These are phyloP conservation scores for Drosophila stalkeri DNA, from an alignment of 2,888 invertebrate genomes.

Conservation along the genomic window DNA sequence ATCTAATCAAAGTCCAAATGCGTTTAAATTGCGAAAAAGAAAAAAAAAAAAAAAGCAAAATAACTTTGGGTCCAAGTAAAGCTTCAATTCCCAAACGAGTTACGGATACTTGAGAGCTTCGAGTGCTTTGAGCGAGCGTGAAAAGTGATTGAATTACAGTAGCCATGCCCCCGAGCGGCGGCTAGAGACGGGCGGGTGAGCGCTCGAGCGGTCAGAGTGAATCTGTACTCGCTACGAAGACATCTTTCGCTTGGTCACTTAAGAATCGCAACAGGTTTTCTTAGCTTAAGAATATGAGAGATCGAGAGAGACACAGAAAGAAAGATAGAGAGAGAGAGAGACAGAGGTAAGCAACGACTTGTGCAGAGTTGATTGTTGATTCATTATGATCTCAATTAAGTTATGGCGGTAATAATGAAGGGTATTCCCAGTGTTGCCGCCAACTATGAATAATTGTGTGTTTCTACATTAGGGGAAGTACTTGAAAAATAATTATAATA, in stretches of 20 bases:
- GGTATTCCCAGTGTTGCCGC: slow-evolving; percentile 11
- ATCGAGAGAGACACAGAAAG: background rate
- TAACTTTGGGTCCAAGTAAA: slow-evolving; percentile 21
- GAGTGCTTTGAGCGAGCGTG: slow-evolving; percentile 40
- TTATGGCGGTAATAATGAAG: slow-evolving; percentile 8
- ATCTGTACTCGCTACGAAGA: slow-evolving; percentile 28
- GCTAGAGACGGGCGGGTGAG: background rate
- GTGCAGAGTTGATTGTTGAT: slow-evolving; percentile 17
- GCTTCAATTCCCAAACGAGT: slow-evolving; percentile 49
- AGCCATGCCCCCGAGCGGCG: slow-evolving; percentile 10
- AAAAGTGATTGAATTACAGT: slow-evolving; percentile 67
- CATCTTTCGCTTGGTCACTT: slow-evolving; percentile 45
- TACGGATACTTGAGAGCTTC: slow-evolving; percentile 43
- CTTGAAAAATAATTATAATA: background rate
- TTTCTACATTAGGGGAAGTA: background rate
- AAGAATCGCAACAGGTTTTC: slow-evolving; percentile 56
- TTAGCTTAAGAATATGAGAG: background rate
- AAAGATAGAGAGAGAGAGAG: background rate
- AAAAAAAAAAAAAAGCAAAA: background rate
- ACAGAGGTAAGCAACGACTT: background rate
- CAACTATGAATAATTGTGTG: background rate
- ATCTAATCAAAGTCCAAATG: slow-evolving; percentile 62
- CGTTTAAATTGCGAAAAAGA: slow-evolving; percentile 43
- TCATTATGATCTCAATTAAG: slow-evolving; percentile 30
- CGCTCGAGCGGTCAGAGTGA: background rate